phyloP scores from a whole-genome alignment of 1,140 invertebrate genomes.

The Zaprionus ornatus region DNA sequence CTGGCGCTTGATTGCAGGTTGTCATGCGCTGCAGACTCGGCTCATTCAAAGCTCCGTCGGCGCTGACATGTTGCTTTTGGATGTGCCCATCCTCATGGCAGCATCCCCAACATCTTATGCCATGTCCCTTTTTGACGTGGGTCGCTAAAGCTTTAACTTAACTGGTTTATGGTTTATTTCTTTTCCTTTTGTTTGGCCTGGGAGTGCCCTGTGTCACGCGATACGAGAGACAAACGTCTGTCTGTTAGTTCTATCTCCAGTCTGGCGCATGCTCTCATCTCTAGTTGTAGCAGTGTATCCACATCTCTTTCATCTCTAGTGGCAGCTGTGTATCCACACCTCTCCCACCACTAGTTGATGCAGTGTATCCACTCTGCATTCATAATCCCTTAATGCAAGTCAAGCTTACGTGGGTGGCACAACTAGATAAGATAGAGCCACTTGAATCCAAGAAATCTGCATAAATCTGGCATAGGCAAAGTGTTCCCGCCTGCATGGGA shows the following conservation, averaged over 20 bases:
- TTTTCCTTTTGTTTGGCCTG: neutral
- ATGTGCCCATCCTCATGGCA: slow-evolving; percentile 18
- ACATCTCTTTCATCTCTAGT: slow-evolving; percentile 20
- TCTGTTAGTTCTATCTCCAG: neutral
- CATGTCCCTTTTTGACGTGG: slow-evolving; percentile 66
- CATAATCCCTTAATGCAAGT: slow-evolving; percentile 36
- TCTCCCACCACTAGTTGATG: slow-evolving; percentile 12
- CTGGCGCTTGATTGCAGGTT: slow-evolving; percentile 75
- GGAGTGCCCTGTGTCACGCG: slow-evolving; percentile 30
- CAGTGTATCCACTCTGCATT: slow-evolving; percentile 8
- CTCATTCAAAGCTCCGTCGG: slow-evolving; percentile 49
- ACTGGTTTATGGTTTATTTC: slow-evolving; percentile 46
- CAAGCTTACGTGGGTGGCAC: slow-evolving; percentile 49
- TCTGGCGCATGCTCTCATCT: slow-evolving; percentile 12
- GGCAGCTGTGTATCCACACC: neutral
- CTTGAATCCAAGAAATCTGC: slow-evolving; percentile 50
- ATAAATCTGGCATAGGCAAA: slow-evolving; percentile 53
- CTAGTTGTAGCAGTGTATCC: slow-evolving; percentile 1
- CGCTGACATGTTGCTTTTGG: slow-evolving; percentile 48
- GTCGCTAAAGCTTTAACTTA: slow-evolving; percentile 53
- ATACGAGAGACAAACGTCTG: neutral
- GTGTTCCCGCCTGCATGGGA: slow-evolving; percentile 17
- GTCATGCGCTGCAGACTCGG: slow-evolving; percentile 54
- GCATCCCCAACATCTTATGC: slow-evolving; percentile 36
- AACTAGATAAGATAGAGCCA: slow-evolving; percentile 56